Base-by-base conservation (phyloP, 2,888 invertebrate species). In the Bugula neritina region DNA sequence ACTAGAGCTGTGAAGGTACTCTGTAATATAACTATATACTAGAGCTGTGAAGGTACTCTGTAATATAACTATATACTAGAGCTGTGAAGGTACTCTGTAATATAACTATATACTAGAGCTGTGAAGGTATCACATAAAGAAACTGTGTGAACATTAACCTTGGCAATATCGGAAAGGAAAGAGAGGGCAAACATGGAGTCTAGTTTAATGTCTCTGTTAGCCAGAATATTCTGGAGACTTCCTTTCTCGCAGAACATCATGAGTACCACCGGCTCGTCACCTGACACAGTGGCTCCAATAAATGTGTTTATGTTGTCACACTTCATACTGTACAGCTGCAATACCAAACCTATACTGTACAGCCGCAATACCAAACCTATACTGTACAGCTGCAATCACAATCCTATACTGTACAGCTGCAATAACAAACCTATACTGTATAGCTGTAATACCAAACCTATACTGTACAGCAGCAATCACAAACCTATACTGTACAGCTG, bases 161-260 rank as follows among this genome's bases (percentile, higher is more conserved):
- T 82, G 69, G 79, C 76, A 1, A 83, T 77, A 74, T 83, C 83
- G 35, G 80, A 79, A 73, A 79, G 78, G 35, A 83, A 75, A 1
- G 80, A 81, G 72, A 81, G 78, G 76, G 79, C 80, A 74, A 83
- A 83, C 74, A 80, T 77, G 58, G 78, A 77, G 73, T 83, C 83
- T 70, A 83, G 76, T 71, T 81, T 81, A 35, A 82, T 80, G 71
- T 80, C 79, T 57, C 78, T 78, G 72, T 83, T 81, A 75, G 77
- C 77, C 23, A 83, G 79, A 23, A 83, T 78, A 73, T 82, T 81
- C 78, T 78, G 77, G n/a, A 81, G 74, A 74, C 81, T 81, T n/a
- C 81, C 81, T 73, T 81, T 81, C 0, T 76, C 75, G 72, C 80
- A 80, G 73, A 80, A 81, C 73, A 79, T 80, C 79, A 80, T 80